Evolutionary conservation across 2,888 invertebrate species (phyloP), one percentile per base, ranked within the genome.

Genomic region (Latheticus oryzae): DNA sequence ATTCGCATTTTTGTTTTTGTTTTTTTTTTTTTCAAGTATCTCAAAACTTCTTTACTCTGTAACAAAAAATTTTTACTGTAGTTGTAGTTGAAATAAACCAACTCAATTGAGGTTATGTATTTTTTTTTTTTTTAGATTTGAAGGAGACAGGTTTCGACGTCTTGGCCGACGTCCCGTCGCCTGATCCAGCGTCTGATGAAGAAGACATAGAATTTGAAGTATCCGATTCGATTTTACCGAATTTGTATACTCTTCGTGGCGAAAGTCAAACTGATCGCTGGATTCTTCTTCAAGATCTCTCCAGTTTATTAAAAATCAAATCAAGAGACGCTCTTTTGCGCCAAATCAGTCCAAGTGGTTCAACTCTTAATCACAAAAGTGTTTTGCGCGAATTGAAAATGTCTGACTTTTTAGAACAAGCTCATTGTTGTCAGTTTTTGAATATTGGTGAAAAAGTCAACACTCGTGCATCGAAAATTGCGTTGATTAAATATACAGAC

Each of bases 401-500:
- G 68, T 85, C 87, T 30, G 92, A 92, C 73, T 93, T 93, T 76
- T 78, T 91, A 58, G 90, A 92, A 73, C 85, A 89, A 66, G 90
- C 91, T 8, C 88, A 87, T 65, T 91, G 91, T 73, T 87, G 91
- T 72, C 91, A 91, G 74, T 81, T 92, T 45, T 78, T 91, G 58
- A 87, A 89, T 69, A 88, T 89, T 32, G 90, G 90, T 19, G 91
- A 90, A 75, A 89, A 89, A 74, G 83, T 92, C 58, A 91, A 91
- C 76, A 86, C 90, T 51, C 85, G 91, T 55, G 88, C 89, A 30
- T 89, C 91, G 38, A 91, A 91, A 78, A 89, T 93, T 67, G 86
- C 89, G 43, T 85, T 94, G 52, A 87, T 94, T 64, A 86, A 89
- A 74, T 92, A 93, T 80, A 93, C 91, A 68, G 91, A 93, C 72